phyloP scores from a whole-genome alignment of 2,797 vertebrate genomes.

The Brotula barbata region DNA sequence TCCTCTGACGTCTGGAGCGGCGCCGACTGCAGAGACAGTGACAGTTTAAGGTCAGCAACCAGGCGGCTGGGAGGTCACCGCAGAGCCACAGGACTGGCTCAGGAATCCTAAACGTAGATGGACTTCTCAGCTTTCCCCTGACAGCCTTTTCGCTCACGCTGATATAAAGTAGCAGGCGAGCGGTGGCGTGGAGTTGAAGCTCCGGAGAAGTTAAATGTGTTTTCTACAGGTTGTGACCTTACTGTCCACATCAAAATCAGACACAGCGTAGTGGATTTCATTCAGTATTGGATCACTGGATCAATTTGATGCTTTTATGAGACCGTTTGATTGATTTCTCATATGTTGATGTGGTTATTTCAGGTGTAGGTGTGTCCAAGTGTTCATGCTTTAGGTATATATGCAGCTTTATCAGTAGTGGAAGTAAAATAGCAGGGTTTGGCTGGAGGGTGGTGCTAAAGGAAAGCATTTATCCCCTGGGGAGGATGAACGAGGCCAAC shows the following conservation, averaged over 20 bases:
- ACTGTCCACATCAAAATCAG: too few relatives aligned
- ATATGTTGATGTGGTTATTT: too few relatives aligned
- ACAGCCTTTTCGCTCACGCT: constrained; percentile 12
- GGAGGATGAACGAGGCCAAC: not conserved
- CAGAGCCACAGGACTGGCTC: constrained; percentile 3
- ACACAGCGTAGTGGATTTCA: too few relatives aligned
- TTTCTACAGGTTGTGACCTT: not conserved
- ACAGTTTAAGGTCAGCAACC: constrained; percentile 69
- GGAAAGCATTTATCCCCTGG: not conserved
- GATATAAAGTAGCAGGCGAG: constrained; percentile 19
- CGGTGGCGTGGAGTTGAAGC: not conserved
- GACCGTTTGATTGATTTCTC: too few relatives aligned
- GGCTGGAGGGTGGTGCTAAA: not conserved
- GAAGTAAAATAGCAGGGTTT: not conserved
- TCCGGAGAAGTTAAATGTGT: not conserved
- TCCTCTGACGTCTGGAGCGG: constrained; percentile 34
- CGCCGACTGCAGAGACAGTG: constrained; percentile 50
- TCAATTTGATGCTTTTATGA: too few relatives aligned
- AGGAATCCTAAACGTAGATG: constrained; percentile 32
- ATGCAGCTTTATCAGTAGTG: not conserved
- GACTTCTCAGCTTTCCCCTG: constrained; percentile 10
- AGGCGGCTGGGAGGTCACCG: constrained; percentile 10
- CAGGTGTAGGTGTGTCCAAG: too few relatives aligned
- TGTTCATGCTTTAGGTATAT: too few relatives aligned
- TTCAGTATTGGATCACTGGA: too few relatives aligned